Base-by-base conservation (phyloP, 2,113 vertebrate species). In the Ceyx cyanopectus region DNA sequence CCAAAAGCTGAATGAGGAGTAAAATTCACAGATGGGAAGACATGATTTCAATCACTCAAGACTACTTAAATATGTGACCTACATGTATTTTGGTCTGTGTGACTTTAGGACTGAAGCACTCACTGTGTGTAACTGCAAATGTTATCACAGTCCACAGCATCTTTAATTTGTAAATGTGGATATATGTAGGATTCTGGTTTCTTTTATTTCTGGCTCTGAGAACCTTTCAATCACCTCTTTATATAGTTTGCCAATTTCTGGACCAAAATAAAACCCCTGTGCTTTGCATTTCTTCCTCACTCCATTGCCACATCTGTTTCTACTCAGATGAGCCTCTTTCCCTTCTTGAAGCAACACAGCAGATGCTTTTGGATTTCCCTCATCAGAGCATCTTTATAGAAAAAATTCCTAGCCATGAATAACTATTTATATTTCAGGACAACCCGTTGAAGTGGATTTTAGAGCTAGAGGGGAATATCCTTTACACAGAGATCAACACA, bases 301-400 rank as follows among this genome's bases (percentile, higher is more conserved):
- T 74, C 75, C 50, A 21, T 73, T 69, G 51, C 84, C 1, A 3
- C 95, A 95, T 92, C 87, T 89, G 91, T 79, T 93, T 66, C 91
- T 93, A 75, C 81, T 95, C 86, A 95, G 27, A 89, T 84, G 61
- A 81, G 57, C 37, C 40, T 90, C 56, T 79, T 84, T 81, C 19
- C 81, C 50, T 76, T 79, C 75, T 76, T 58, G 50, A 85, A 93
- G 67, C 51, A 92, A 23, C 16, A 70, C 22, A 91, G 43, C 86
- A 93, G 87, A 94, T 95, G 92, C 26, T 86, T 92, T 94, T 94
- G 92, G 94, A 94, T 96, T 96, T 96, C 81, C 95, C 89, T 92
- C 87, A 94, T 94, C 81, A 96, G 62, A 95, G 62, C 51, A 89
- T 85, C 92, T 91, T 96, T 89, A 87, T 79, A 68, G 79, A 80